Conservation (phyloP, 2,888 invertebrate genomes). For the Drosophila histrio region DNA sequence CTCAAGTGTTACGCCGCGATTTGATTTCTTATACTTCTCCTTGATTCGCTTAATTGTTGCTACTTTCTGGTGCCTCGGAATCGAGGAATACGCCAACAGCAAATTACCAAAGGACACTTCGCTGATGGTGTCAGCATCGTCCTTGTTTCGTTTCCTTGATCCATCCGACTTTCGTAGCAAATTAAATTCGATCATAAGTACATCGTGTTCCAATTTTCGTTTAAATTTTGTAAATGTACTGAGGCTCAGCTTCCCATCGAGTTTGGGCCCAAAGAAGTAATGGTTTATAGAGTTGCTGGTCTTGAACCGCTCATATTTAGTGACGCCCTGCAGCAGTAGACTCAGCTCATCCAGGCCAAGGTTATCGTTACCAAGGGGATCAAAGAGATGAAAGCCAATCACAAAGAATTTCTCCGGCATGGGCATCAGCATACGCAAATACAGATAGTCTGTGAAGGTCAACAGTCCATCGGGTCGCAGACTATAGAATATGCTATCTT, state of each 20-base stretch:
- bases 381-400: conserved; percentile 44
- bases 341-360: conserved; percentile 22
- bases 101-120: conserved; percentile 49
- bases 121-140: conserved; percentile 20
- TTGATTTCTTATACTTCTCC: not conserved
- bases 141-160: not conserved
- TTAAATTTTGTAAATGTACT: conserved; percentile 35
- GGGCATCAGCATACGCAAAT: conserved; percentile 29
- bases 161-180: conserved; percentile 6
- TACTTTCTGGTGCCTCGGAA: not conserved
- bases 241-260: conserved; percentile 19
- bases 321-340: conserved; percentile 5
- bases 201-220: conserved; percentile 20
- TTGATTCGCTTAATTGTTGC: conserved; percentile 8
- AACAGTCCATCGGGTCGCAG: conserved; percentile 44
- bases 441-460: conserved; percentile 45
- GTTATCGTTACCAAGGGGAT: conserved; percentile 7
- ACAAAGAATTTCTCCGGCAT: conserved; percentile 33
- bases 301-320: not conserved
- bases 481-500: conserved; percentile 49
- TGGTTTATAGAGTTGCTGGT: conserved; percentile 2
- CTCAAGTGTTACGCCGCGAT: conserved; percentile 11
- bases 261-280: conserved; percentile 35
- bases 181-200: conserved; percentile 41
- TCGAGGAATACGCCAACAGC: conserved; percentile 28